Conservation (phyloP, 1,140 invertebrate genomes). For the Diprion similis region DNA sequence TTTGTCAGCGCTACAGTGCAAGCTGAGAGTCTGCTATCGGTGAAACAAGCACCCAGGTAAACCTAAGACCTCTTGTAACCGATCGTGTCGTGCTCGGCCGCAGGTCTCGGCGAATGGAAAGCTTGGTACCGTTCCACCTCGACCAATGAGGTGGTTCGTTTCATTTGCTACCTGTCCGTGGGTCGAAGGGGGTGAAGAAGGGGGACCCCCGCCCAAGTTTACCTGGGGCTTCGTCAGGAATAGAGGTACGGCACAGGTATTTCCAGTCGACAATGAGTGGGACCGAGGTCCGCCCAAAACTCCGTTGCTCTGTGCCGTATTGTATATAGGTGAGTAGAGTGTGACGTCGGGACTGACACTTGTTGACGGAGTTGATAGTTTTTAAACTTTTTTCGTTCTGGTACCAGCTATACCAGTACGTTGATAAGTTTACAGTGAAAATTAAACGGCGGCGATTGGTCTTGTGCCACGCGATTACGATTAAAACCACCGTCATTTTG, state of each 20-base stretch:
- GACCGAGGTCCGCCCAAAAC: slow-evolving; percentile 38
- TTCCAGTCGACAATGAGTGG: slow-evolving; percentile 55
- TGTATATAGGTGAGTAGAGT: slow-evolving; percentile 5
- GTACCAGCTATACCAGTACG: no score
- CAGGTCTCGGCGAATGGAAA: neutral
- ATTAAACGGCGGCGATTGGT: no score
- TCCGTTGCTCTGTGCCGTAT: slow-evolving; percentile 6
- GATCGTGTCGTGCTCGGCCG: neutral
- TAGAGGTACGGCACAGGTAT: slow-evolving; percentile 47
- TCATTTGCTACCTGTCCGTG: slow-evolving; percentile 3
- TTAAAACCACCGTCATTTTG: neutral
- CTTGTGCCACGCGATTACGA: neutral
- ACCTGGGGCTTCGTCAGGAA: slow-evolving; percentile 23
- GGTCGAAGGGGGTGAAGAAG: neutral
- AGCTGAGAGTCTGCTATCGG: no score
- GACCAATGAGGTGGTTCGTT: slow-evolving; percentile 38
- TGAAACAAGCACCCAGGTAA: neutral
- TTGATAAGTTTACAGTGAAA: no score
- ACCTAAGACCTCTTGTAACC: neutral
- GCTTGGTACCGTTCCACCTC: slow-evolving; percentile 5
- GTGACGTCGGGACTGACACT: neutral
- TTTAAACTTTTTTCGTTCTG: no score
- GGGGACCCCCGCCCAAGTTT: slow-evolving; percentile 14
- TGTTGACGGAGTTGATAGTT: slow-evolving; percentile 1
- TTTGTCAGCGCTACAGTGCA: neutral